Evolutionary conservation across 2,113 vertebrate species (phyloP), one percentile per base, ranked within the genome.

Genomic region (Anoura caudifer): DNA sequence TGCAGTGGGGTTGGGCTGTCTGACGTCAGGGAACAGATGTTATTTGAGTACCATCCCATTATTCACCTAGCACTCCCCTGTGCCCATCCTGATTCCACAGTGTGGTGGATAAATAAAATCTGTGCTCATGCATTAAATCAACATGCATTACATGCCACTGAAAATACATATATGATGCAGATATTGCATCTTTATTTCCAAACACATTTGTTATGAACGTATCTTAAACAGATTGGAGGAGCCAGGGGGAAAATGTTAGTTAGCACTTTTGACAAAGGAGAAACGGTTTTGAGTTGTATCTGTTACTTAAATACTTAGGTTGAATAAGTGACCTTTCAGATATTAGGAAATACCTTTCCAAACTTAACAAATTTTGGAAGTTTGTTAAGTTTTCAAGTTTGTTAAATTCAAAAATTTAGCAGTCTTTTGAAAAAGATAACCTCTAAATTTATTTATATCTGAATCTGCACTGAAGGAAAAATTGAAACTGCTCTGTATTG

Each of bases 81-180:
- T 47, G 76, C 36, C 77, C 11, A 0, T 31, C 65, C 81, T 67
- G 26, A 82, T 70, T 75, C 83, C 75, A 70, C 77, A 91, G 56
- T 59, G 79, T 4, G 2, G 33, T 24, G 12, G 50, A 86, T 91
- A 94, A 94, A 96, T 90, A 94, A 95, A 94, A 87, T 94, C 90
- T 96, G 91, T 96, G 82, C 82, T 94, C 41, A 4, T 80, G 77
- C 36, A 77, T 95, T 94, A 91, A 91, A 93, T 94, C 94, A 96
- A 93, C 91, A 89, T 84, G 94, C 94, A 84, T 95, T 73, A 91
- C 81, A 85, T 6, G 3, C 72, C 72, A 56, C 50, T 24, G 73
- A 94, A 97, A 94, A 92, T 73, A 96, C 90, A 89, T 45, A 59
- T 24, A 87, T 61, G 82, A 87, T 63, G 19, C 45, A 79, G 50